phyloP scores from a whole-genome alignment of 2,888 invertebrate genomes.

The Philhelius pedissequus region DNA sequence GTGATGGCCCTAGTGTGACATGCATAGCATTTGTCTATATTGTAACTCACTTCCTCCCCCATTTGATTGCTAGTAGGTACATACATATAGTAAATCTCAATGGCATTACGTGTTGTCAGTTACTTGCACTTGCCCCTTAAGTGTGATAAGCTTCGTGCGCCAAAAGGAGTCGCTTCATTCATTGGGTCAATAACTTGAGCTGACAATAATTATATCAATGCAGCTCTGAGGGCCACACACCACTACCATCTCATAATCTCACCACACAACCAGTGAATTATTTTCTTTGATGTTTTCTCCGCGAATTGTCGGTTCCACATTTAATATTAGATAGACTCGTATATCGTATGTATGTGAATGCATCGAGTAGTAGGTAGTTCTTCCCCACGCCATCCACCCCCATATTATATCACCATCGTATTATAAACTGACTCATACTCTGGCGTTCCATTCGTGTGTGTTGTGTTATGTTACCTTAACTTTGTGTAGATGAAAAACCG shows the following conservation, averaged over 20 bases:
- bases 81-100: not conserved
- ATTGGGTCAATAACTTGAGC: slow-evolving; percentile 66
- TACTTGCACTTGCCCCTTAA: slow-evolving; percentile 53
- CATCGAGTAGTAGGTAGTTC: not conserved
- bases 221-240: slow-evolving; percentile 33
- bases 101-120: slow-evolving; percentile 28
- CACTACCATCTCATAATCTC: not conserved
- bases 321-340: slow-evolving; percentile 27
- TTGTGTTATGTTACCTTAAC: not conserved
- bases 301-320: slow-evolving; percentile 25
- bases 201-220: slow-evolving; percentile 32
- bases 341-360: no score
- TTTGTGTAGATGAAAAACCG: not conserved
- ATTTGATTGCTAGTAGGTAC: not conserved
- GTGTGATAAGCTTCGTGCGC: slow-evolving; percentile 26
- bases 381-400: slow-evolving; percentile 10
- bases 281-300: slow-evolving; percentile 5
- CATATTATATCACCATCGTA: not conserved
- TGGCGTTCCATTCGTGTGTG: not conserved
- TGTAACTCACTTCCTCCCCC: not conserved
- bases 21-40: slow-evolving; percentile 18
- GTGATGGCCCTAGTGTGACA: not conserved
- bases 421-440: not conserved
- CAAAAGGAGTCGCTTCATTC: slow-evolving; percentile 48
- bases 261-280: slow-evolving; percentile 21